Base-by-base conservation (phyloP, 2,797 vertebrate species). In the Melanotaenia parkinsoni region DNA sequence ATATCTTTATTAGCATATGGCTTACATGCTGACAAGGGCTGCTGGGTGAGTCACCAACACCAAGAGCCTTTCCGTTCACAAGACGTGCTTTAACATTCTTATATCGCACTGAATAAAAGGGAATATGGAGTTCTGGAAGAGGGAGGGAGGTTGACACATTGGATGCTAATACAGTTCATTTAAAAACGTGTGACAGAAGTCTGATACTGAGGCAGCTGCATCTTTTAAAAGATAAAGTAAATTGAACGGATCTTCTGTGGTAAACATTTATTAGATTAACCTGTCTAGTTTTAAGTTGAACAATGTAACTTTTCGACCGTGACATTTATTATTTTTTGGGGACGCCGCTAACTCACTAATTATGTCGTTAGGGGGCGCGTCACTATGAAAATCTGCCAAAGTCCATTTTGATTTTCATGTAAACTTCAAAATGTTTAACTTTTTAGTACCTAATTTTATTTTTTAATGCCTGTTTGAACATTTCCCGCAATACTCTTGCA, bases 11-110 rank as follows among this genome's bases (percentile, higher is more conserved):
- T 58, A 72, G 47, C 62, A 60, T 24, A 65, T 32, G 74, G 32
- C 50, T 65, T 13, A 18, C 14, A 51, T 74, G 51, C 64, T 66
- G 57, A 74, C 70, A 62, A 72, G 53, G 26, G 13, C 43, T 24
- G 38, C 32, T n/a, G 68, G 58, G 63, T 66, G 74, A 84, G 26
- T 80, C 82, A 88, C 78, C 82, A 58, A 58, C 37, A 63, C 11
- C 30, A 40, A 11, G 26, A 72, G 58, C 37, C 20, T 67, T 72
- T 73, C 67, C 33, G 61, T 59, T 38, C 37, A 68, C 30, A 70
- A 73, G 80, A 69, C 58, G 18, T 33, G 57, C 43, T 35, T 74
- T 59, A 64, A 72, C 63, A 24, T 67, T 77, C 59, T 76, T 30
- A 67, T 18, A 72, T 57, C 51, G 5, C 63, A 51, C 54, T 45